Base-by-base conservation (phyloP, 1,140 invertebrate species). In the Scaptomyza graminum region DNA sequence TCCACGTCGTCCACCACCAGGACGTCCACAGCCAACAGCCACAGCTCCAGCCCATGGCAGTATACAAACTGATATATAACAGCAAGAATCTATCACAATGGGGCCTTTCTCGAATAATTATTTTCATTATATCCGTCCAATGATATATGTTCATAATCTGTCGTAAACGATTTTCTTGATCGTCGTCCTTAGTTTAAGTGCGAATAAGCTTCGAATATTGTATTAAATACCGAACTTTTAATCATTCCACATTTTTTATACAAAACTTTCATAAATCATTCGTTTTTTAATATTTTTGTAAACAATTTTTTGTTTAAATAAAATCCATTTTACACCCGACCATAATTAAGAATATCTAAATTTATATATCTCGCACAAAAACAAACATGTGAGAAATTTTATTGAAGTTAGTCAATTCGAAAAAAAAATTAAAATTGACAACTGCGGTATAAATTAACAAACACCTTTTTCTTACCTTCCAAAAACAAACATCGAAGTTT, bases 61-160 rank as follows among this genome's bases (percentile, higher is more conserved):
- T 31, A 78, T 91, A 25, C 90, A 91, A 76, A 91, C 90, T 9
- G 90, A 91, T 54, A 91, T 91, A 34, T 85, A 70, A 34, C 2
- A 4, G 5, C 16, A 56, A 1, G 49, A 59, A 12, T 41, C 37
- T 41, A 12, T 5, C 28, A 43, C 12, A 25, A 31, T 37, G 62
- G 25, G 62, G 51, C 43, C 52, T 65, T 56, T 28, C 9, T 28
- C 28, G 16, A 60, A 16, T 25, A 25, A 47, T 49, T 46, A 63
- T 44, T 43, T 18, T 55, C 62, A 54, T 18, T 31, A 66, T 60
- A 60, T 69, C 66, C 57, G 71, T 74, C 59, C 69, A 57, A 49
- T 8, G 8, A 31, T 5, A 28, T 43, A 41, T 11, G 25, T 28
- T 37, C 22, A 22, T 18, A 28, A 28, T 52, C 13, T 65, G 25